These are phyloP conservation scores for Synergus gifuensis DNA, from an alignment of 2,888 invertebrate species.

Conservation along the genomic window DNA sequence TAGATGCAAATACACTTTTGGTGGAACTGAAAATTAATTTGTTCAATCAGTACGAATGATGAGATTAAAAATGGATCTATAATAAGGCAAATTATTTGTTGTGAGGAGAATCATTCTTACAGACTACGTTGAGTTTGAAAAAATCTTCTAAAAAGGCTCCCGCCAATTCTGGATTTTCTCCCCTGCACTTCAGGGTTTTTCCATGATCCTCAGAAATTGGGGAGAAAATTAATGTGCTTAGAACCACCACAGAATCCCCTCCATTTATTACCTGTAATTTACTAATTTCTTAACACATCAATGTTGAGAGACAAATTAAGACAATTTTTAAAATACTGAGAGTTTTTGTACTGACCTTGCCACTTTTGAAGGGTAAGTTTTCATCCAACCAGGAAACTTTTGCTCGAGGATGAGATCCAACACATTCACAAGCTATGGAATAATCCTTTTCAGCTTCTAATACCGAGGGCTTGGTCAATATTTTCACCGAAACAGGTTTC, in stretches of 20 bases:
- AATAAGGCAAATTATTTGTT: conserved; percentile 16
- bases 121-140: conserved; percentile 91
- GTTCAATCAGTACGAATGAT: background rate
- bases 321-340: conserved; percentile 12
- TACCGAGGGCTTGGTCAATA: conserved; percentile 87
- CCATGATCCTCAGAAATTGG: conserved; percentile 92
- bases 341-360: conserved; percentile 81
- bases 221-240: conserved; percentile 88
- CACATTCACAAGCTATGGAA: conserved; percentile 88
- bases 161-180: conserved; percentile 89
- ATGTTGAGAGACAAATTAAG: background rate
- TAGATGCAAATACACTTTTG: conserved; percentile 85
- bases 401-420: conserved; percentile 92
- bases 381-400: conserved; percentile 92
- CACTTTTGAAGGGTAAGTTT: conserved; percentile 86
- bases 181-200: conserved; percentile 90
- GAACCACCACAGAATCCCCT: conserved; percentile 84
- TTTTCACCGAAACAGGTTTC: conserved; percentile 87
- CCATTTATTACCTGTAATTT: conserved; percentile 60
- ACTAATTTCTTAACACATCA: background rate
- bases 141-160: conserved; percentile 89
- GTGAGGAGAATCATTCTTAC: conserved; percentile 82
- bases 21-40: conserved; percentile 81
- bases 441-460: conserved; percentile 90
- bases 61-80: background rate